Base-by-base conservation (phyloP, 2,113 vertebrate species). In the Tamias sibiricus region DNA sequence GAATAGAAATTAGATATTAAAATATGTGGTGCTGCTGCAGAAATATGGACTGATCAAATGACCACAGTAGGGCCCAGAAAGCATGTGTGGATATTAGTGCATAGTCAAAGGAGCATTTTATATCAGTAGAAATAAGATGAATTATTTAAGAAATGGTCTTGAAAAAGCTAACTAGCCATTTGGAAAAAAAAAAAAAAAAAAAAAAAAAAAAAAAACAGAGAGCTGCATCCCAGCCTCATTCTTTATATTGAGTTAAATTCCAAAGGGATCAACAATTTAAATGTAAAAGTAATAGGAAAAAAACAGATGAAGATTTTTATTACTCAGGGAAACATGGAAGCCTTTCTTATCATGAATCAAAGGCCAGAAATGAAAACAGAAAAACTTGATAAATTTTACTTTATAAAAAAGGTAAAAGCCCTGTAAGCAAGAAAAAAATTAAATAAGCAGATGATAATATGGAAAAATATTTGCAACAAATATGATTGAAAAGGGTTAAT, bases 101-200 rank as follows among this genome's bases (percentile, higher is more conserved):
- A 40, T 81, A 72, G 82, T 94, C 77, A 94, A 93, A 89, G 89
- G 17, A 94, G 69, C 72, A 93, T 83, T 76, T 87, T 93, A 54
- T 59, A 95, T 72, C 91, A 91, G 32, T 66, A 24, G 69, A 68
- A 91, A 66, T 75, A 93, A 93, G 40, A 96, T 89, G 76, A 95
- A 97, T 93, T 95, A 91, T 96, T 96, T 47, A 87, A 91, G 79
- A 94, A 95, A 82, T 77, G 35, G 82, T 87, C 91, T 93, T 74
- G 52, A 89, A 89, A 92, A 96, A 85, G 81, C 22, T 91, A 96
- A 79, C 87, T 74, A 81, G 76, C 59, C 88, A 88, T 92, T 96
- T 95, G 86, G 88, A 94, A 96, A 96, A 62, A 83, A 95, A 92
- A 44, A 84, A 94, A 96, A 96, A 62, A 83, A 95, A 92, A 62